Base-by-base conservation (phyloP, 2,113 vertebrate genomes). In the Amphiprion percula region DNA sequence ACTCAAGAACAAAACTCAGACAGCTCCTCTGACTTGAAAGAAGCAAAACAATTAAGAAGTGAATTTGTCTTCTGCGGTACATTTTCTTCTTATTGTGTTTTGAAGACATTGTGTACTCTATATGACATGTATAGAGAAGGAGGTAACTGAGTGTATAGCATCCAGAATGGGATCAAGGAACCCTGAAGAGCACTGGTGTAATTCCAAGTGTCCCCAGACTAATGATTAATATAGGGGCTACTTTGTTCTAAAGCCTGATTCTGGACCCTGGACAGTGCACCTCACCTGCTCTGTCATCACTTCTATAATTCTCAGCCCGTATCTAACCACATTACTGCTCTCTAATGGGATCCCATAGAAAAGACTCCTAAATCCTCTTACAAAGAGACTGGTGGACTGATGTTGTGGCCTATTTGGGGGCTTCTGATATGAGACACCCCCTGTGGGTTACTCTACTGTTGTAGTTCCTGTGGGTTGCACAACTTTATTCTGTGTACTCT, bases 381-480 rank as follows among this genome's bases (percentile, higher is more conserved):
- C 46, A 54, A 58, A 21, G 55, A 49, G 21, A 56, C 56, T 55
- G 37, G 2, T 55, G 65, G 41, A 21, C 23, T 59, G 17, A 49
- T 64, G 28, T 30, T 30, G 30, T 30, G 30, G 30, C 30, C 64
- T 54, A 58, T 69, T 52, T 53, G 28, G 24, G 65, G 63, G 37
- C 54, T 56, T 50, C 64, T 78, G 59, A 23, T 69, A 54, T 30
- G 24, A 59, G 19, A 50, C 26, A 71, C 60, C 55, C 30, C 63
- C 50, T 56, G 66, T 85, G 76, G 74, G 44, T 56, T 89, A 83
- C 77, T 91, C 83, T 73, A 74, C 33, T 85, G 90, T 73, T 60
- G 39, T 23, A 61, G 30, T 33, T 73, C 33, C 60, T 12, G 11
- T 41, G 21, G 24, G 0, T 6, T 19, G 26, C 15, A 54, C 17